phyloP scores from a whole-genome alignment of 2,113 vertebrate species.

The Colinus virginianus region DNA sequence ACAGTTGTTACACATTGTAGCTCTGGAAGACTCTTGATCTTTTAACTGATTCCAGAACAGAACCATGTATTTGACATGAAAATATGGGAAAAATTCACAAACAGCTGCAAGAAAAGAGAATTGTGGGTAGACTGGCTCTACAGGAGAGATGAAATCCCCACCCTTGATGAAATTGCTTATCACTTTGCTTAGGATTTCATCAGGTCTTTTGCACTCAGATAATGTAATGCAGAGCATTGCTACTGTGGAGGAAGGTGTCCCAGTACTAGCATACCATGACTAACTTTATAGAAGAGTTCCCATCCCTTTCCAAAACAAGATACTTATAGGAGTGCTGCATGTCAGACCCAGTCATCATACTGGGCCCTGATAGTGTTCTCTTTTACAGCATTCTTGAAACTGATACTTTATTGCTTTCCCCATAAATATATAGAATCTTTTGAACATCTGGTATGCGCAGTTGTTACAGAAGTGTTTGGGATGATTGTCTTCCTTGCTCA shows the following conservation, averaged over 20 bases:
- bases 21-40: neutral
- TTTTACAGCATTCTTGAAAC: neutral
- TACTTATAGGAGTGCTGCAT: rapidly evolving
- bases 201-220: neutral
- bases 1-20: neutral
- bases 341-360: neutral
- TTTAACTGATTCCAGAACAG: neutral
- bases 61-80: neutral
- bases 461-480: neutral
- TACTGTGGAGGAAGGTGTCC: neutral
- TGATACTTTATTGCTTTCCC: neutral
- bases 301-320: neutral
- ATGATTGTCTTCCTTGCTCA: neutral
- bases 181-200: neutral
- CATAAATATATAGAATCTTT: neutral
- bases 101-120: neutral
- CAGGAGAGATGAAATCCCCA: neutral
- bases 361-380: neutral
- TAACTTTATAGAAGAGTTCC: neutral
- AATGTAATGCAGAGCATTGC: neutral
- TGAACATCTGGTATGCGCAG: neutral
- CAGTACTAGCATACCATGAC: neutral
- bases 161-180: neutral
- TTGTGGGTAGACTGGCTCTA: neutral
- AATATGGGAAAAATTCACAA: neutral